Conservation (phyloP, 2,888 invertebrate genomes). For the Eupeodes latifasciatus region DNA sequence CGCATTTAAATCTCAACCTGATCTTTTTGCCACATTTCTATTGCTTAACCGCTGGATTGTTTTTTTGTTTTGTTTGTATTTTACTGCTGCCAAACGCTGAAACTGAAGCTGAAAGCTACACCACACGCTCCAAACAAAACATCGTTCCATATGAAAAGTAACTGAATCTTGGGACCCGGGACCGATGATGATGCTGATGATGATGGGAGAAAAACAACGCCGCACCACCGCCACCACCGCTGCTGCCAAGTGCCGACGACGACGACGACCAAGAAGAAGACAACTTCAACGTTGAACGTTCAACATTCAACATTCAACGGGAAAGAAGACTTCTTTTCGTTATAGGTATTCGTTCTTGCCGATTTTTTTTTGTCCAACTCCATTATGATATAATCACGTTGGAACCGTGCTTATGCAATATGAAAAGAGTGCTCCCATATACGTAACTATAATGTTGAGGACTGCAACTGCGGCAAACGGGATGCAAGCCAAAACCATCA, state of each 20-base stretch:
- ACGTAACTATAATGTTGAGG: background rate
- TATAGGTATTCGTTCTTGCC: constrained; percentile 29
- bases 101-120: background rate
- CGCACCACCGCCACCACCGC: background rate
- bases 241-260: background rate
- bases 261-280: background rate
- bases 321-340: constrained; percentile 55
- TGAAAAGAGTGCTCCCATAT: constrained; percentile 64
- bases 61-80: background rate
- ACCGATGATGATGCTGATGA: constrained; percentile 16
- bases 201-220: constrained; percentile 10
- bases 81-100: constrained; percentile 6
- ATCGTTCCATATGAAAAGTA: constrained; percentile 61
- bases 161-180: constrained; percentile 46
- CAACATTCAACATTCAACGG: background rate
- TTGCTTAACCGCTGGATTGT: constrained; percentile 58
- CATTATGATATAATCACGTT: constrained; percentile 72
- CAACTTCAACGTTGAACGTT: constrained; percentile 1
- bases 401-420: constrained; percentile 66
- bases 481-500: constrained; percentile 19
- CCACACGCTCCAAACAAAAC: constrained; percentile 17
- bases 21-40: constrained; percentile 64
- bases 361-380: constrained; percentile 59
- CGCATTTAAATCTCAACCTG: constrained; percentile 69
- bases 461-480: background rate